Base-by-base conservation (phyloP, 2,797 vertebrate species). In the Catharus ustulatus region DNA sequence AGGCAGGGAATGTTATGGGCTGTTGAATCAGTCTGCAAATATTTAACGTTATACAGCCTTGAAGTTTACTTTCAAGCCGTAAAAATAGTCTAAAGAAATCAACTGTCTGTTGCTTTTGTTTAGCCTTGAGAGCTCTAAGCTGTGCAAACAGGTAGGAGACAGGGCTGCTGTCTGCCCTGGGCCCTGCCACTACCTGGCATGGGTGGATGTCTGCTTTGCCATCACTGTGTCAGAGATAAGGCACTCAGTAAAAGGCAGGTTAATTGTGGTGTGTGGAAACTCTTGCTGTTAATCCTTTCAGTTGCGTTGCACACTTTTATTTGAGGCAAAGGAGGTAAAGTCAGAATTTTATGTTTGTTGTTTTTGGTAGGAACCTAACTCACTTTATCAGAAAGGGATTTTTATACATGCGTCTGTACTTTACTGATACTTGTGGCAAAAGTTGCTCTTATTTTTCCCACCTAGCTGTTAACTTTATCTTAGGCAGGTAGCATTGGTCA, bases 61-160 rank as follows among this genome's bases (percentile, higher is more conserved):
- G 24, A 89, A 48, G 87, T 80, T 94, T 95, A 46, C 64, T 89
- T 92, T 89, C 46, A 63, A 80, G 61, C 51, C 83, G 76, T 87
- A 91, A 83, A 92, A 93, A 67, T 15, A 74, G 38, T n/a, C 21
- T 64, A 26, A 85, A 88, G 49, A 78, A 85, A 69, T 49, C 43
- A 68, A 6, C 68, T 71, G 63, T 54, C 34, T 80, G 66, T 81
- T 89, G 66, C 40, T 81, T 93, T 89, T 89, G 43, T 72, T 87
- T 51, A 83, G 64, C 78, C 64, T 80, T 89, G 68, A 93, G 68
- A 81, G 59, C 40, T 59, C 13, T 66, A 85, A 94, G 75, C 78
- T 92, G 62, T 72, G 87, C 89, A 78, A 94, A 91, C 51, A 94
- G 87, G 68, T 87, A 75, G 64, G 62, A 93, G 87, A 13, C 29